phyloP scores from a whole-genome alignment of 2,888 invertebrate species.

The Gordius sp. region DNA sequence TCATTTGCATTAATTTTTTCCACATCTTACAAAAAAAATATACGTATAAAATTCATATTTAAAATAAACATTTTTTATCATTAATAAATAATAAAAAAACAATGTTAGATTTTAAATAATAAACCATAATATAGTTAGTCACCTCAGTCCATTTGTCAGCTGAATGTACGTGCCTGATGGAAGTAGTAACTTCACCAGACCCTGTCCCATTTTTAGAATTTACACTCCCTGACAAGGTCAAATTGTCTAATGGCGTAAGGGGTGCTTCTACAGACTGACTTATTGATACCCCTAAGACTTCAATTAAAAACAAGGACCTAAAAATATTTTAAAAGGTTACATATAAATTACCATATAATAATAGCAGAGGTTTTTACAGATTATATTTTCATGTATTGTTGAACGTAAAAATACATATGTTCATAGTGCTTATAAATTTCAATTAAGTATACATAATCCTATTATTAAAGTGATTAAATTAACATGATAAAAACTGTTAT shows the following conservation, averaged over 20 bases:
- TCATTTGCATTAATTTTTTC: no score
- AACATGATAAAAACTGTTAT: no score
- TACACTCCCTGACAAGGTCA: neutral
- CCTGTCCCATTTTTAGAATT: constrained; percentile 8
- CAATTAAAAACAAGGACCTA: neutral
- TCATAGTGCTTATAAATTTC: no score
- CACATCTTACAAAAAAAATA: neutral
- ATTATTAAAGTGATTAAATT: no score
- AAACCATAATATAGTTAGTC: no score
- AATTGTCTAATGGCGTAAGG: neutral
- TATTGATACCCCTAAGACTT: neutral
- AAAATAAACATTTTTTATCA: neutral
- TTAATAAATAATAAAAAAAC: no score
- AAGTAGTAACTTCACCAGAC: neutral
- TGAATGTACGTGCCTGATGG: neutral
- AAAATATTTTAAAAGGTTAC: neutral
- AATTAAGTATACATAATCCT: no score
- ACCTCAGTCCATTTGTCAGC: constrained; percentile 13
- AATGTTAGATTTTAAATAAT: no score
- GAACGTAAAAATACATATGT: no score
- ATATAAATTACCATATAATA: neutral
- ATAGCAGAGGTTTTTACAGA: no score
- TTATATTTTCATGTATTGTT: no score
- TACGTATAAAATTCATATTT: neutral
- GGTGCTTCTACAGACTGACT: neutral